Conservation (phyloP, 2,113 vertebrate genomes). For the Globicephala melas region DNA sequence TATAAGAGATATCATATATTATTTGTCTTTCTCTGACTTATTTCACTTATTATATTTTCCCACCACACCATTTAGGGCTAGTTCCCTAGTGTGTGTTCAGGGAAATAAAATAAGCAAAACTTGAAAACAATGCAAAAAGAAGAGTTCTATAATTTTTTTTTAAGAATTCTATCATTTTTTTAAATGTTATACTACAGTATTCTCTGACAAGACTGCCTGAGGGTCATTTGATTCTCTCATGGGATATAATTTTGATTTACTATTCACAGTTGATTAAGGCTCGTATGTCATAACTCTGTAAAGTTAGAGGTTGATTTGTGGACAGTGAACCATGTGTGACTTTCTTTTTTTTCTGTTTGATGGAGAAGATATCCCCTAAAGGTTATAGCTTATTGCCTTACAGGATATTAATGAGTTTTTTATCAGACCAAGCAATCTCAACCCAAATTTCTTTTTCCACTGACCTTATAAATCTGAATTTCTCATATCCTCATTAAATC, state of each 20-base stretch:
- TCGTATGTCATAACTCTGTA: background rate
- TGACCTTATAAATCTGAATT: constrained; percentile 35
- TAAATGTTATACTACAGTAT: background rate
- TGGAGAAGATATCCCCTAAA: background rate
- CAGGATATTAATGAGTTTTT: constrained; percentile 4
- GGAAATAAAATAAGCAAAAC: background rate
- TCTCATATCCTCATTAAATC: background rate
- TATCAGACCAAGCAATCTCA: background rate
- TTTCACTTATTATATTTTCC: background rate
- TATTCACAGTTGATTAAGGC: background rate
- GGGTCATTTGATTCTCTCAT: background rate
- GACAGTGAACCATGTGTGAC: background rate
- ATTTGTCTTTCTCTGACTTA: background rate
- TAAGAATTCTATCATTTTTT: background rate
- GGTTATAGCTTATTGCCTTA: background rate
- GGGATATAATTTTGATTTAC: constrained; percentile 7
- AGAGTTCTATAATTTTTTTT: background rate
- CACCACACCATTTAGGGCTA: background rate
- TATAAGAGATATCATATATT: background rate
- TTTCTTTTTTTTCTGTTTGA: background rate
- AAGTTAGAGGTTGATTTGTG: background rate
- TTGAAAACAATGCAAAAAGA: background rate
- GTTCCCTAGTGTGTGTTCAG: background rate
- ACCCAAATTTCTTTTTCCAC: constrained; percentile 14
- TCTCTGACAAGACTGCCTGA: background rate